These are phyloP conservation scores for Paramacrobiotus metropolitanus DNA, from an alignment of 1,140 invertebrate species.

Conservation along the genomic window DNA sequence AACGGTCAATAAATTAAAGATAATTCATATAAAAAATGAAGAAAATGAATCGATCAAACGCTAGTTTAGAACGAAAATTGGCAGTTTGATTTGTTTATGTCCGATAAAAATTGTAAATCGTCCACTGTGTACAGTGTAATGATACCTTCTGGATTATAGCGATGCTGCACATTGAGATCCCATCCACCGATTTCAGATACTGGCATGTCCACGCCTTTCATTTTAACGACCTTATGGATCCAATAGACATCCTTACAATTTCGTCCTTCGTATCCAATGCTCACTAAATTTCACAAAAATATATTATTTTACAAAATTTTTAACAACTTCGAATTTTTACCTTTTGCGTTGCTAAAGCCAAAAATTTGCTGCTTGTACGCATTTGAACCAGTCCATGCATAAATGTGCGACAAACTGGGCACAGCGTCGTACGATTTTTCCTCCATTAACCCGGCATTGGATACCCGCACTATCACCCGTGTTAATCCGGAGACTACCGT, in stretches of 20 bases:
- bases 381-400: constrained; percentile 88
- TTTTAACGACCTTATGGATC: constrained; percentile 77
- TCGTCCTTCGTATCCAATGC: constrained; percentile 81
- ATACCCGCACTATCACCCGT: neutral
- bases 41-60: no score
- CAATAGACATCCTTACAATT: constrained; percentile 80
- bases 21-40: no score
- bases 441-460: constrained; percentile 43
- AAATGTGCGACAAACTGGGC: constrained; percentile 73
- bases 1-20: no score
- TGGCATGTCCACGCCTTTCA: constrained; percentile 83
- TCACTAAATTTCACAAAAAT: constrained; percentile 35
- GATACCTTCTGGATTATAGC: constrained; percentile 85
- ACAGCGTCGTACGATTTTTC: constrained; percentile 82
- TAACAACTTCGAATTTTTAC: no score
- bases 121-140: no score
- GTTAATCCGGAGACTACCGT: constrained; percentile 11
- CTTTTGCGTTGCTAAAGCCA: constrained; percentile 25
- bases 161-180: constrained; percentile 89
- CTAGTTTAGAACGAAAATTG: no score
- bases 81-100: no score
- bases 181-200: constrained; percentile 88
- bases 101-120: no score
- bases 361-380: constrained; percentile 85
- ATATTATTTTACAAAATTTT: constrained; percentile 10